Base-by-base conservation (phyloP, 2,113 vertebrate species). In the Turnix velox region DNA sequence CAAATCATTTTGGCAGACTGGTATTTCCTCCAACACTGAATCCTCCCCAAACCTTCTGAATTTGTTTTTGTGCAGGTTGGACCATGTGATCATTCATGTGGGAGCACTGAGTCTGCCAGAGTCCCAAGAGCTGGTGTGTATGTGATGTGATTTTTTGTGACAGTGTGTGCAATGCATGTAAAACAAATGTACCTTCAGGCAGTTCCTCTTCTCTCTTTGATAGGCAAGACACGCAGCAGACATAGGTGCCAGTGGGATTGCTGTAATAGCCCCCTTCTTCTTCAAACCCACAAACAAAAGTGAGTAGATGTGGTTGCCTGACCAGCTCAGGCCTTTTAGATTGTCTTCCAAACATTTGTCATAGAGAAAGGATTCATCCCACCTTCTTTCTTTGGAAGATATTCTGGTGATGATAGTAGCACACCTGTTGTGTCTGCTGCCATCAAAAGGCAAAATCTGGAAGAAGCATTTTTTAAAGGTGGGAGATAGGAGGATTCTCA, bases 21-120 rank as follows among this genome's bases (percentile, higher is more conserved):
- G 5, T 69, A 22, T 30, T 83, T 80, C 57, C 42, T 73, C 12
- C 22, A 10, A 16, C 51, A 33, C 40, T 40, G 31, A 84, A 75
- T 66, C 31, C 16, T 80, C 39, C 55, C 46, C 22, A 72, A 48
- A 65, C 46, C 27, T 72, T 88, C 28, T 86, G 62, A 52, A 76
- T 80, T 87, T 87, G 89, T 46, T 96, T 58, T 78, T 85, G 39
- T 93, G 66, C 94, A 99, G 99, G 88, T 91, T 99, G 95, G 98
- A 99, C 79, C 98, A 98, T 1, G 98, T 99, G 78, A 98, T 99
- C 33, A 95, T 99, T 94, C 99, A 99, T 4, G 98, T 99, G n/a
- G 99, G 99, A 82, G 98, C 99, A 80, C 69, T 98, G 94, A 98
- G 98, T 92, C 94, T 99, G 71, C 98, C 97, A 90, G 99, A 99